Evolutionary conservation across 2,888 invertebrate genomes (phyloP), one percentile per base, ranked within the genome.

Genomic region (Rhamnusium bicolor): DNA sequence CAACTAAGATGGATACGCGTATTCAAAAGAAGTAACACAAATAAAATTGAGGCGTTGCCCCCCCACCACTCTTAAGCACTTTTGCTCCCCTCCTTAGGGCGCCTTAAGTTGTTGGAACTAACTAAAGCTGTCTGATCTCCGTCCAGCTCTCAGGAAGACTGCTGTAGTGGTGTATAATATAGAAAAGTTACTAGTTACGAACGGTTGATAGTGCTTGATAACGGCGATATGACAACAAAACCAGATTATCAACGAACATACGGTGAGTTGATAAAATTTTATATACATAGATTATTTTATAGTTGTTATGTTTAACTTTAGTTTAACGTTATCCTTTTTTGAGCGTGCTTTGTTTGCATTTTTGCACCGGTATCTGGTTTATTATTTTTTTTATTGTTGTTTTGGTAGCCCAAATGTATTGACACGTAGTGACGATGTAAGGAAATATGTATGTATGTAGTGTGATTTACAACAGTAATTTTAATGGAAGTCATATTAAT

Each of bases 231-330:
- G 87, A 85, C 86, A 82, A 85, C 86, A 81, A 86, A 87, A 84
- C 83, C 85, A 80, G 86, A 86, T 86, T 87, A 87, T 86, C 87
- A 87, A 80, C 85, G 86, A 82, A 79, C 85, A 79, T 87, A 87
- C 86, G 87, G 87, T 87, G 79, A 87, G 87, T 86, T 82, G 86
- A 86, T 86, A 86, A 86, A 83, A 83, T 84, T 85, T 85, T 84
- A 85, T 84, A 85, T 82, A 85, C 85, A 84, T 84, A 85, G 85
- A 86, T 86, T 86, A 85, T 81, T 83, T 84, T 84, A 84, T 85
- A 81, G 83, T 80, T 80, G 82, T 81, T 77, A 69, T 76, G 73
- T 65, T 75, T 71, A 71, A 76, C 71, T 80, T 75, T 75, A 73
- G 71, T 72, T 62, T 29, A 46, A 49, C 49, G 68, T 72, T 71